Percentiles rank a stretch among this genome's conserved stretches.
Evolutionary conservation across 1,140 invertebrate species (phyloP).

Genomic region (Apis laboriosa): DNA sequence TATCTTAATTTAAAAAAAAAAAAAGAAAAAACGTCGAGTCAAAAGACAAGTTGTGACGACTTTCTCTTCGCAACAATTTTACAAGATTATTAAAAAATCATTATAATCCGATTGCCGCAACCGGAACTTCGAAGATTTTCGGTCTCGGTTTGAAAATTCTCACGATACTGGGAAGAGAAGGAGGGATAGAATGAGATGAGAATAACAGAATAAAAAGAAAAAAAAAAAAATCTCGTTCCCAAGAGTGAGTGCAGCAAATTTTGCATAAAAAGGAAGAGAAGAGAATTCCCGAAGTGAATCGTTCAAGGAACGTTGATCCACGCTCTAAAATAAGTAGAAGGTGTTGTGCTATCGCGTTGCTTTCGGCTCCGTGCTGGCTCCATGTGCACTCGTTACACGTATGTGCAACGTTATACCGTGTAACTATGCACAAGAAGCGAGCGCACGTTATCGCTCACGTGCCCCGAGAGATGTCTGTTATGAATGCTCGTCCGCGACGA

Average conservation of each 20-base stretch:
- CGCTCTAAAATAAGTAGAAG: background rate
- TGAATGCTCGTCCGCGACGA: conserved; percentile 57
- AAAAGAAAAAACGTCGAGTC: too few species aligned
- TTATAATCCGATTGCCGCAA: too few species aligned
- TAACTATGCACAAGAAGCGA: conserved; percentile 24
- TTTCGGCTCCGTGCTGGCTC: background rate
- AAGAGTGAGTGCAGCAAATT: background rate
- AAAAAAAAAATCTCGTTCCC: background rate
- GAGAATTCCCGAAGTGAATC: background rate
- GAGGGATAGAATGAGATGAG: too few species aligned
- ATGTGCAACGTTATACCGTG: background rate
- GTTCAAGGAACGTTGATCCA: conserved; percentile 8
- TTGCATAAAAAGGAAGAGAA: conserved; percentile 10
- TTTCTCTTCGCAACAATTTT: too few species aligned
- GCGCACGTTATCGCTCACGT: conserved; percentile 54
- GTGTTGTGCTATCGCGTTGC: background rate
- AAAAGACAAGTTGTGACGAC: too few species aligned
- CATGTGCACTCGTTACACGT: conserved; percentile 39
- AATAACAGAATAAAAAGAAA: too few species aligned
- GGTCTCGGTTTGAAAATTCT: background rate
- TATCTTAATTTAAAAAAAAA: too few species aligned
- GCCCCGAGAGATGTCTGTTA: conserved; percentile 56
- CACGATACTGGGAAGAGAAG: background rate
- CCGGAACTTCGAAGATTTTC: background rate
- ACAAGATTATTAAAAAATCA: too few species aligned